Evolutionary conservation across 1,140 invertebrate species (phyloP).

Genomic region (Scaptomyza pallida): DNA sequence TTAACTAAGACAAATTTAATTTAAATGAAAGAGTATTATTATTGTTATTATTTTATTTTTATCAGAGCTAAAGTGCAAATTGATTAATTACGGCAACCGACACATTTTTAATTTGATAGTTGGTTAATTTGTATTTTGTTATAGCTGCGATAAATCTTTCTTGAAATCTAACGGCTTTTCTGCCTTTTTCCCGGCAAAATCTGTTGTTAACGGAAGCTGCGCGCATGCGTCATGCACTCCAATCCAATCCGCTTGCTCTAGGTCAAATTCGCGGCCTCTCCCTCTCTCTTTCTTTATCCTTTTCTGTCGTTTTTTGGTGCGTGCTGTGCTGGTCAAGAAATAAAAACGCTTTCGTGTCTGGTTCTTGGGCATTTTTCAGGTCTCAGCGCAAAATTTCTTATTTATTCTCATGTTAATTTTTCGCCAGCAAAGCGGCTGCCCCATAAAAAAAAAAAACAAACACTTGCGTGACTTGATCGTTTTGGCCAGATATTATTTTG

Average conservation of each 20-base stretch:
- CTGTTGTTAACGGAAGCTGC: constrained; percentile 42
- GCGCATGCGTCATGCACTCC: constrained; percentile 46
- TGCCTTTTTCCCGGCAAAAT: constrained; percentile 21
- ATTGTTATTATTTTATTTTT: constrained; percentile 57
- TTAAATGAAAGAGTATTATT: constrained; percentile 64
- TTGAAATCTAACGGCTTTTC: constrained; percentile 16
- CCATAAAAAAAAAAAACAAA: background rate
- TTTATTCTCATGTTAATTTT: constrained; percentile 82
- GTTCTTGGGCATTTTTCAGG: constrained; percentile 71
- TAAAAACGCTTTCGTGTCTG: constrained; percentile 65
- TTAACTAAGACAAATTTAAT: constrained; percentile 60
- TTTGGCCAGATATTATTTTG: constrained; percentile 83
- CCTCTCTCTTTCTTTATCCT: background rate
- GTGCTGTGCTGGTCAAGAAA: constrained; percentile 34
- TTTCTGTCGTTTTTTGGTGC: constrained; percentile 6
- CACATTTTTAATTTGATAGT: constrained; percentile 68
- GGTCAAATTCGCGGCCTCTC: constrained; percentile 1
- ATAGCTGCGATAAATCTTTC: constrained; percentile 30
- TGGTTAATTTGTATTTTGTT: constrained; percentile 23
- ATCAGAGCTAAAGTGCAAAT: constrained; percentile 59
- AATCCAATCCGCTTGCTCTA: constrained; percentile 8
- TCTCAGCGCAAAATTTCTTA: constrained; percentile 76
- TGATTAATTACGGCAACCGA: constrained; percentile 69
- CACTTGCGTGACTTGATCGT: constrained; percentile 83
- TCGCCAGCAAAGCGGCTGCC: constrained; percentile 40